phyloP scores from a whole-genome alignment of 2,888 invertebrate genomes.

The Leucophenga montana region DNA sequence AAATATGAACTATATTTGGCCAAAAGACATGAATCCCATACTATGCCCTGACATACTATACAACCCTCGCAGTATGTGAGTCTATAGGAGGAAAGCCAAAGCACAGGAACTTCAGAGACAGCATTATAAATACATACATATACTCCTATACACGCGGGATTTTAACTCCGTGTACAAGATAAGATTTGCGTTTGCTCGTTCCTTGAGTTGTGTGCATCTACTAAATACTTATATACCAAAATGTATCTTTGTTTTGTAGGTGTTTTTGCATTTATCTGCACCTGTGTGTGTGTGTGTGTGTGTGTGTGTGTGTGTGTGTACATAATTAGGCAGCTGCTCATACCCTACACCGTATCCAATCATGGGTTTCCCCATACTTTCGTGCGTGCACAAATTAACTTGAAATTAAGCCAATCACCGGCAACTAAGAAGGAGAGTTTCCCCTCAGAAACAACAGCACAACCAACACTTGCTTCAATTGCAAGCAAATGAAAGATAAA shows the following conservation, averaged over 20 bases:
- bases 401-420: constrained; percentile 30
- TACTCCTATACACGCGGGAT: too few relatives aligned
- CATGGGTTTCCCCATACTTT: not conserved
- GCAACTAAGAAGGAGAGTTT: not conserved
- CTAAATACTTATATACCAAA: not conserved
- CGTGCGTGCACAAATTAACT: constrained; percentile 26
- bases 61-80: too few relatives aligned
- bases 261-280: constrained; percentile 3
- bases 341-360: not conserved
- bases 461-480: constrained; percentile 41
- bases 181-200: constrained; percentile 1
- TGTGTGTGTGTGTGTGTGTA: constrained; percentile 27
- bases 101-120: too few relatives aligned
- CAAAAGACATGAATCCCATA: too few relatives aligned
- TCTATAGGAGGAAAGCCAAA: too few relatives aligned
- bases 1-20: too few relatives aligned
- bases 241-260: not conserved
- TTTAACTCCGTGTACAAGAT: too few relatives aligned
- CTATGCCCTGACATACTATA: too few relatives aligned
- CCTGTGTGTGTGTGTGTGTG: not conserved
- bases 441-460: not conserved
- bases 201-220: not conserved
- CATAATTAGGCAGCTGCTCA: constrained; percentile 62
- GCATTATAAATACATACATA: too few relatives aligned
- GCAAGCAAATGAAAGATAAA: constrained; percentile 61